phyloP scores from a whole-genome alignment of 2,888 invertebrate species.

The Anthophora plumipes region DNA sequence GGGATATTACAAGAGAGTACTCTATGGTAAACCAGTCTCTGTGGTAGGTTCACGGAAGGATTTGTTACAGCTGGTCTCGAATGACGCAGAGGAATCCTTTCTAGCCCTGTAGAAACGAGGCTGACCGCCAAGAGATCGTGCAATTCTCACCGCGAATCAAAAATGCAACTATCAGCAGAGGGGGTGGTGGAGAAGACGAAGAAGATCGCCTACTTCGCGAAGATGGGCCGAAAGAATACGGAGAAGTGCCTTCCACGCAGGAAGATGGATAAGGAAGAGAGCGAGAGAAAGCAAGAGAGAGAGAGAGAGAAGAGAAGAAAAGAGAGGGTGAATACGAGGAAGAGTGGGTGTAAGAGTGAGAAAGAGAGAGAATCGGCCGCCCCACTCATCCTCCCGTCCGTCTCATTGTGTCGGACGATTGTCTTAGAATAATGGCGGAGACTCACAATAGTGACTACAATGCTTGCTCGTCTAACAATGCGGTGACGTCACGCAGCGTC shows the following conservation, averaged over 20 bases:
- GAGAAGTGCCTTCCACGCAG: conserved; percentile 58
- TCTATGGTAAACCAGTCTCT: background rate
- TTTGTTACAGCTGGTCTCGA: conserved; percentile 1
- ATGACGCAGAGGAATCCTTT: background rate
- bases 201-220: conserved; percentile 48
- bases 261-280: conserved; percentile 53
- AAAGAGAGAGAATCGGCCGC: conserved; percentile 65
- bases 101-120: background rate
- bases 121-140: background rate
- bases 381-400: conserved; percentile 82
- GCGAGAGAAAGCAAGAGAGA: conserved; percentile 27
- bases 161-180: conserved; percentile 32
- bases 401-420: conserved; percentile 85
- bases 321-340: conserved; percentile 33
- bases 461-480: conserved; percentile 85
- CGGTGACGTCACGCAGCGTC: conserved; percentile 83
- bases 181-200: conserved; percentile 28
- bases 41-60: background rate
- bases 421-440: conserved; percentile 85
- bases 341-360: conserved; percentile 37
- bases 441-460: conserved; percentile 85
- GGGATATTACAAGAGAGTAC: no score
- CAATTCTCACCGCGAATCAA: conserved; percentile 26
- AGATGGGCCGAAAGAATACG: conserved; percentile 54
- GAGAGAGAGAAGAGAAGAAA: conserved; percentile 52